A percentile compares a stretch with the other conserved stretches of the same genome.
These are phyloP conservation scores for Mionectes macconnelli DNA, from an alignment of 2,113 vertebrate species.

Conservation along the genomic window DNA sequence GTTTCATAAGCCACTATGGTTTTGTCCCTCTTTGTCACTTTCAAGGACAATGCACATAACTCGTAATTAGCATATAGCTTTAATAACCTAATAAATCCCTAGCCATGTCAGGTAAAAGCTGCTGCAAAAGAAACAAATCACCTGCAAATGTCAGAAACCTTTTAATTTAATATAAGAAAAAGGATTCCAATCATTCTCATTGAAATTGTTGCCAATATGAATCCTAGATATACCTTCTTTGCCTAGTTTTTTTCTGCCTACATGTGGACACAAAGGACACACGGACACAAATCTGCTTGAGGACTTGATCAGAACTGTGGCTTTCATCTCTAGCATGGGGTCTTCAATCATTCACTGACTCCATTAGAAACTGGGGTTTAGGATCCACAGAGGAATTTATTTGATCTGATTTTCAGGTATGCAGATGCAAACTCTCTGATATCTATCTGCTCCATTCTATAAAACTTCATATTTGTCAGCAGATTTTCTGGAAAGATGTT, in stretches of 20 bases:
- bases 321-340: neutral
- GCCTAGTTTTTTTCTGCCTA: neutral
- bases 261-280: neutral
- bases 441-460: neutral
- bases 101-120: neutral
- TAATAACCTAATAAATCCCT: neutral
- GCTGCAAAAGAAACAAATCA: neutral
- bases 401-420: neutral
- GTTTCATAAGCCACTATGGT: neutral
- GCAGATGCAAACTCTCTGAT: neutral
- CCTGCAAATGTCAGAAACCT: neutral
- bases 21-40: neutral
- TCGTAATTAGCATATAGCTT: neutral
- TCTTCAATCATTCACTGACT: neutral
- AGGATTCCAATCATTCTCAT: neutral
- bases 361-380: neutral
- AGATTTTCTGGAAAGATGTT: neutral
- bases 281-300: neutral
- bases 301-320: neutral
- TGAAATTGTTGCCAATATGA: neutral
- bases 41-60: neutral
- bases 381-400: neutral
- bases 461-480: neutral
- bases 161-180: neutral
- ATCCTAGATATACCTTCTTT: neutral